phyloP scores from a whole-genome alignment of 2,113 vertebrate species.

The Callopanchax toddi region DNA sequence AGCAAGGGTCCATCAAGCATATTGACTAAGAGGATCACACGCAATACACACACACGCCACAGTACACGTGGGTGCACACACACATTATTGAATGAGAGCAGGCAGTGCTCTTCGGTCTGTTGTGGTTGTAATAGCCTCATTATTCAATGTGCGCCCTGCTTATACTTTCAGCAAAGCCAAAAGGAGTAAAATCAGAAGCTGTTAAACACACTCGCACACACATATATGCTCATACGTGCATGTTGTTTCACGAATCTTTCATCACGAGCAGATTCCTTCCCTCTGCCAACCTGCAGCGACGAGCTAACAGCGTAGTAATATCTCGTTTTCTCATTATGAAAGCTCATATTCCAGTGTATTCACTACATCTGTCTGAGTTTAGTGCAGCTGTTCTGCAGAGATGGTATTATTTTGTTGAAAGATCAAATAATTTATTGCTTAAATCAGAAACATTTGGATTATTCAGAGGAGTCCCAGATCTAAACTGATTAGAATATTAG shows the following conservation, averaged over 20 bases:
- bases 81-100: constrained; percentile 66
- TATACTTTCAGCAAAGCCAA: constrained; percentile 55
- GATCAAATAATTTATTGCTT: not conserved
- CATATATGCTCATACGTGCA: not conserved
- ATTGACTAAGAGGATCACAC: constrained; percentile 55
- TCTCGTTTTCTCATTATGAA: constrained; percentile 1
- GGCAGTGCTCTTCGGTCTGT: constrained; percentile 46
- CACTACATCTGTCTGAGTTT: not conserved
- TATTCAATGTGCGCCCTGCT: constrained; percentile 65
- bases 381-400: not conserved
- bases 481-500: too few species aligned
- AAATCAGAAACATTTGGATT: not conserved
- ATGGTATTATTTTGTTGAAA: not conserved
- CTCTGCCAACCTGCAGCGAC: not conserved
- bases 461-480: too few species aligned
- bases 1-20: constrained; percentile 54
- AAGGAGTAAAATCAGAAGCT: constrained; percentile 42
- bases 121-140: constrained; percentile 73
- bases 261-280: not conserved
- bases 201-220: constrained; percentile 41
- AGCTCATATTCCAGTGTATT: constrained; percentile 4
- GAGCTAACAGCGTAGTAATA: constrained; percentile 12
- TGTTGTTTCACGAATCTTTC: constrained; percentile 5
- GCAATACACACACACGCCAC: constrained; percentile 41
- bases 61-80: constrained; percentile 31